Evolutionary conservation across 2,888 invertebrate genomes (phyloP), one percentile per base, ranked within the genome.

Genomic region (Phania funesta): DNA sequence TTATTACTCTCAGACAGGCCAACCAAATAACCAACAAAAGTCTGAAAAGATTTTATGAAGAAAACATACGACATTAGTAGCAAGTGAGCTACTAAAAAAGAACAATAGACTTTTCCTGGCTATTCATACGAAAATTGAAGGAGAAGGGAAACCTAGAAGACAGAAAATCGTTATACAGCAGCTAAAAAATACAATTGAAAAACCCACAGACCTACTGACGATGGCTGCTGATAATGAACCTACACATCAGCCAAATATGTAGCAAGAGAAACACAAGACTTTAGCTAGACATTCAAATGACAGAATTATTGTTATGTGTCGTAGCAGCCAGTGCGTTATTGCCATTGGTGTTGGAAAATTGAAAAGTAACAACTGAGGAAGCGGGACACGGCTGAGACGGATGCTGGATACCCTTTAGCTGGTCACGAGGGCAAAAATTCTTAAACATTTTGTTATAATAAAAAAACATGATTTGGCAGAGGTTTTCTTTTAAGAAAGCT

Each of bases 331-430:
- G 64, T 58, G 70, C 65, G 64, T 78, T 56, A 58, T 64, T 71
- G 48, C 65, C 77, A 78, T 70, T 64, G 58, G 70, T 64, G 48
- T 50, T 71, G 29, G 64, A 56, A 65, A 78, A 71, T 78, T 77
- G 48, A 54, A 68, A 62, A 62, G 52, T 54, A 13, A 44, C 16
- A 44, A 44, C 5, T 18, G 16, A 4, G 16, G 41, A 16, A 44
- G 6, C 9, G 6, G 16, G 16, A 44, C 7, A 7, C 16, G 41
- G 16, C 41, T 44, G 16, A 0, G n/a, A 38, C 11, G n/a, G 2
- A n/a, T n/a, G n/a, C n/a, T n/a, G n/a, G n/a, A n/a, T n/a, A n/a
- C n/a, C n/a, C n/a, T n/a, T n/a, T n/a, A n/a, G n/a, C n/a, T n/a
- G n/a, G n/a, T n/a, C n/a, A n/a, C n/a, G n/a, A n/a, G n/a, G n/a